Percentiles rank a stretch among this genome's conserved stretches.
These are phyloP conservation scores for Sitta europaea DNA, from an alignment of 2,113 vertebrate species.

Conservation along the genomic window DNA sequence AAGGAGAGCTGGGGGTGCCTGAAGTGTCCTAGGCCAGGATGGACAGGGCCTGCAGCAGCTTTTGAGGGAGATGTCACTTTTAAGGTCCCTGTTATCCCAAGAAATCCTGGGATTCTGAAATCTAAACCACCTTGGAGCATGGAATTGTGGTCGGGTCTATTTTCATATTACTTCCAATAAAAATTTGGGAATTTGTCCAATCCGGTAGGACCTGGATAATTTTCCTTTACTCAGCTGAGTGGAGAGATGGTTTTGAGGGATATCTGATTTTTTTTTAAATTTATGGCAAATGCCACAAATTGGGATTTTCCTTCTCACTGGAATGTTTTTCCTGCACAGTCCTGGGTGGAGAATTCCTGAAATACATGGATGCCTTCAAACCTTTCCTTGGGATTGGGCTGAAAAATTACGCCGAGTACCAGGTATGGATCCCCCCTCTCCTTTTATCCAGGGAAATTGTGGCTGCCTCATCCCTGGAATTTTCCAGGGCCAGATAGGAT, in stretches of 20 bases:
- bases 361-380: slow-evolving; percentile 99
- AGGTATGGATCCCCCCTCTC: slow-evolving; percentile 70
- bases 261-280: neutral
- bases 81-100: neutral
- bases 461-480: neutral
- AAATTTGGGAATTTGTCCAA: neutral
- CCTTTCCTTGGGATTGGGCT: slow-evolving; percentile 94
- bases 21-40: neutral
- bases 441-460: neutral
- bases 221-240: neutral
- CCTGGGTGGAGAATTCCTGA: slow-evolving; percentile 92
- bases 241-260: neutral
- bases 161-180: neutral
- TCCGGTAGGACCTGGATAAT: fast-evolving
- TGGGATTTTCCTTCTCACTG: neutral
- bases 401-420: slow-evolving; percentile 97
- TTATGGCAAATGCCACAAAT: fast-evolving
- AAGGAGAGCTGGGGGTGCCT: too few species aligned
- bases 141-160: neutral
- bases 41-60: neutral
- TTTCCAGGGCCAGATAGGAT: neutral
- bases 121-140: neutral
- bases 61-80: neutral
- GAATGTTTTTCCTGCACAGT: slow-evolving; percentile 70
- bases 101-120: neutral